These are phyloP conservation scores for Hedya salicella DNA, from an alignment of 2,888 invertebrate genomes.

Conservation along the genomic window DNA sequence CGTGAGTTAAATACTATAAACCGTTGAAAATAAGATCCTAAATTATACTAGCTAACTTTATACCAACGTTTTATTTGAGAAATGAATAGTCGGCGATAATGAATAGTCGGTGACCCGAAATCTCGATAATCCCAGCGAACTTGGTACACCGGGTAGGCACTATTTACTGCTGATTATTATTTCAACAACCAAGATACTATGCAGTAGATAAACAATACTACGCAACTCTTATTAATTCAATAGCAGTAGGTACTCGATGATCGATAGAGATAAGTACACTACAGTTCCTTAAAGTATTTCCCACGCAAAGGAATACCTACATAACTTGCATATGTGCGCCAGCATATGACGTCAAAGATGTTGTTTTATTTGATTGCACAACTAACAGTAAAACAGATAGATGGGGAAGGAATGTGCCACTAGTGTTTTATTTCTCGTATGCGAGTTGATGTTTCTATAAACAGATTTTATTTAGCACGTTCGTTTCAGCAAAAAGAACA, in stretches of 20 bases:
- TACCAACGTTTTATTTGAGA: too few relatives aligned
- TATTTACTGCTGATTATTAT: not conserved
- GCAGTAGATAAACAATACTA: slow-evolving; percentile 22
- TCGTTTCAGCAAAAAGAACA: slow-evolving; percentile 21
- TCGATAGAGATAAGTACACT: slow-evolving; percentile 19
- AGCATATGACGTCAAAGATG: slow-evolving; percentile 31
- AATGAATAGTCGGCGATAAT: too few relatives aligned
- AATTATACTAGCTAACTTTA: not conserved
- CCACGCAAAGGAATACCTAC: slow-evolving; percentile 33
- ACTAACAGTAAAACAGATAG: slow-evolving; percentile 2
- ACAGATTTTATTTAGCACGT: slow-evolving; percentile 31
- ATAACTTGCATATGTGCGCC: slow-evolving; percentile 33
- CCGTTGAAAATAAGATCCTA: not conserved
- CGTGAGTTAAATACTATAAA: not conserved
- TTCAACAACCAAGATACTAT: slow-evolving; percentile 3
- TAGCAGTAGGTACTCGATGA: slow-evolving; percentile 28
- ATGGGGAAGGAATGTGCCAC: not conserved
- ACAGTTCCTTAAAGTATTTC: slow-evolving; percentile 29
- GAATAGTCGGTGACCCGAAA: not conserved
- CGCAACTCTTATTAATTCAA: slow-evolving; percentile 27
- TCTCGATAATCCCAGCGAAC: not conserved
- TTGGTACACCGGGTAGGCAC: too few relatives aligned
- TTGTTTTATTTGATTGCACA: slow-evolving; percentile 23
- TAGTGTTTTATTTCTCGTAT: not conserved
- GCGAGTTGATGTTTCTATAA: not conserved